phyloP scores from a whole-genome alignment of 2,888 invertebrate species.

The Ophion obscuratus region DNA sequence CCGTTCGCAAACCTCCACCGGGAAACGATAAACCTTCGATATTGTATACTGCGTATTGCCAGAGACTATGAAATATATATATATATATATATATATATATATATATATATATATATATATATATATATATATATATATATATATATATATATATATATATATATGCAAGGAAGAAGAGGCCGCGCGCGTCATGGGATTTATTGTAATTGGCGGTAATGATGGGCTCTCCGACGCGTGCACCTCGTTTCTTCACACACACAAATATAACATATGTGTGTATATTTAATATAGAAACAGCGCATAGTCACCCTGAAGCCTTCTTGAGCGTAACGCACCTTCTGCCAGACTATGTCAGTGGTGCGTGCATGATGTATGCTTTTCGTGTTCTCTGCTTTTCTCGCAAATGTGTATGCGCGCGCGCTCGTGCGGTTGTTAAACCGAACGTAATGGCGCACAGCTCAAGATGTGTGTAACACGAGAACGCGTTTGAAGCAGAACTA shows the following conservation, averaged over 20 bases:
- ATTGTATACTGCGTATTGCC: constrained; percentile 14
- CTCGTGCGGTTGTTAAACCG: not conserved
- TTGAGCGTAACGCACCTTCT: constrained; percentile 60
- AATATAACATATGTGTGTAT: not conserved
- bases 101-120: not conserved
- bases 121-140: not conserved
- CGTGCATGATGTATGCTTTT: constrained; percentile 56
- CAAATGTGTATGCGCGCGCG: not conserved
- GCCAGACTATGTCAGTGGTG: constrained; percentile 63
- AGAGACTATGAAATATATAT: not conserved
- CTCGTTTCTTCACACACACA: constrained; percentile 51
- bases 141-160: not conserved
- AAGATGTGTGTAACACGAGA: constrained; percentile 43
- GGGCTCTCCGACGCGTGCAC: constrained; percentile 75
- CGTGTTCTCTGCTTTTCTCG: constrained; percentile 21
- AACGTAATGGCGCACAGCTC: constrained; percentile 13
- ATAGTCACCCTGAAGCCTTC: constrained; percentile 27
- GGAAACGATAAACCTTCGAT: constrained; percentile 62
- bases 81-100: not conserved
- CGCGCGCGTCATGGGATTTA: constrained; percentile 78
- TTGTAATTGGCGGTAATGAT: constrained; percentile 81
- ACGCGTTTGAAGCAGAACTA: constrained; percentile 6
- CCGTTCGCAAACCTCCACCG: constrained; percentile 52
- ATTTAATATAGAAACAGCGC: not conserved
- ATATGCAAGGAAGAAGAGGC: constrained; percentile 73